phyloP scores from a whole-genome alignment of 2,113 vertebrate genomes.

The Tylochromis polylepis region DNA sequence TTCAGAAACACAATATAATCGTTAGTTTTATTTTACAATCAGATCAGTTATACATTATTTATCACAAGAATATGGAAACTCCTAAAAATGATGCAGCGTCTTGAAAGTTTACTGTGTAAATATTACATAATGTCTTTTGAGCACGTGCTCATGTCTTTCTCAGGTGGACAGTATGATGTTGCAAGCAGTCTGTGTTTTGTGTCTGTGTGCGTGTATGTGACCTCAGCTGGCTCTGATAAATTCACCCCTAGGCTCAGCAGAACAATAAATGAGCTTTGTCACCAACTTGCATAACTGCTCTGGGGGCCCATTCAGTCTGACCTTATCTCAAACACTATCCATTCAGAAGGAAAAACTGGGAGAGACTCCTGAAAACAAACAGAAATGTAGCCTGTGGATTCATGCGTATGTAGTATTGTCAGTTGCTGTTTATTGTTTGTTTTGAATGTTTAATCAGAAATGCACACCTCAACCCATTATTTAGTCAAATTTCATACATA shows the following conservation, averaged over 20 bases:
- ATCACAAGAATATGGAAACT: neutral
- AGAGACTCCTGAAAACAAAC: conserved; percentile 24
- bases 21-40: neutral
- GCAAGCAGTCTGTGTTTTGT: neutral
- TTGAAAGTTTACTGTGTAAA: neutral
- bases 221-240: conserved; percentile 28
- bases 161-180: neutral
- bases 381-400: neutral
- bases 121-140: neutral
- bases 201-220: neutral
- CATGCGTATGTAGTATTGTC: neutral
- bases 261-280: conserved; percentile 63
- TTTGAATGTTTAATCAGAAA: neutral
- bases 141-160: neutral
- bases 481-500: neutral
- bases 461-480: neutral
- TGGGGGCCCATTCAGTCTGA: conserved; percentile 8
- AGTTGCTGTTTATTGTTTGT: neutral
- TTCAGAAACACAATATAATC: neutral
- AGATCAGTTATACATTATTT: neutral
- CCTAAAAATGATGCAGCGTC: neutral
- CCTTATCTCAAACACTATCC: conserved; percentile 36
- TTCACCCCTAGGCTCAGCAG: conserved; percentile 8
- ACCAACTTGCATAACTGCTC: conserved; percentile 50
- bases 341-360: conserved; percentile 19